Evolutionary conservation across 1,140 invertebrate species (phyloP), one percentile per base, ranked within the genome.

Genomic region (Melanaphis sacchari): DNA sequence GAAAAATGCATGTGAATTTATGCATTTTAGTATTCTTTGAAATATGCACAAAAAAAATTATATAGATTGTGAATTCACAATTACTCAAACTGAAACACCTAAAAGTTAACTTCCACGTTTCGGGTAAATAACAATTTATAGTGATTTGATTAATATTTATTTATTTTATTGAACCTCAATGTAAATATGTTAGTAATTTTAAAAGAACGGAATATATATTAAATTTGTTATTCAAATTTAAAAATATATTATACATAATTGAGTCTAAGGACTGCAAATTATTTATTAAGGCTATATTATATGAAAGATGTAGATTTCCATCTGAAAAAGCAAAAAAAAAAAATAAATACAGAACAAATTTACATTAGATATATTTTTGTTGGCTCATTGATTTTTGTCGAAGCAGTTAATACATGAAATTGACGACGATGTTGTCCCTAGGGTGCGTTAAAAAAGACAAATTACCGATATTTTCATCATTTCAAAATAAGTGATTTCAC

Each of bases 401-500:
- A 89, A 89, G 54, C 49, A 26, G 88, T 38, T 89, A 38, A 89
- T 89, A 54, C 49, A 89, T 54, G 46, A 1, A 38, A 24, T 38
- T 43, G 49, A 38, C 52, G 52, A 41, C 89, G 52, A 66, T 54
- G 1, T 38, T 41, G 54, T 90, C 89, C 38, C 89, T 40, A 18
- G 89, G 54, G 89, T 31, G 38, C 38, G 26, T 90, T 90, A 90
- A 90, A 90, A 66, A 90, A 66, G 52, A 90, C 89, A 59, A 90
- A 90, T 90, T 90, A 89, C 88, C 52, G 89, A 90, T 66, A 66
- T 59, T 89, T 90, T 66, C 26, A 38, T 90, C 31, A 41, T 66
- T 41, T 41, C 89, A 40, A 66, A 66, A 90, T 90, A 90, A 90
- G 89, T 90, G 89, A 90, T 90, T 90, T 90, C 89, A 90, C 89